Base-by-base conservation (phyloP, 1,140 invertebrate genomes). In the Drosophila triauraria region DNA sequence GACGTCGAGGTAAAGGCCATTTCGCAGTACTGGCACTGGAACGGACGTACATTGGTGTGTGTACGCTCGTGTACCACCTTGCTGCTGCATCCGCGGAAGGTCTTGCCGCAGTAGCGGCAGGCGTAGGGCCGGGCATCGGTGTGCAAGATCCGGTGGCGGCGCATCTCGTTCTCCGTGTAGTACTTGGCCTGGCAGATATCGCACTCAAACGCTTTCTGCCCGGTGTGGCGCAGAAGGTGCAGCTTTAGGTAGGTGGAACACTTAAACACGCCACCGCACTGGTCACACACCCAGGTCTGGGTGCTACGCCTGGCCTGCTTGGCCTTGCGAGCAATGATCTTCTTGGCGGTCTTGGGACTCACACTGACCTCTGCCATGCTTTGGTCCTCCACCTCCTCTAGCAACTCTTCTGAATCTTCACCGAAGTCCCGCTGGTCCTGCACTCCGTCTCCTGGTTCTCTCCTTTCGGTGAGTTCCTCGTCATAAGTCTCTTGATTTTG, bases 21-120 rank as follows among this genome's bases (percentile, higher is more conserved):
- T 2, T 95, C 94, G 82, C 96, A 96, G 0, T 94, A 94, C 0
- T 94, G 94, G 53, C 96, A 96, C 46, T 95, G 94, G 69, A 95
- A 96, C 0, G 96, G 96, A 0, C 95, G 92, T 79, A 96, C 96
- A 0, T 97, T 97, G 4, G 96, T 97, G 92, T 98, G 97, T 2
- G 27, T 71, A 53, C 83, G 78, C 51, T 86, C 83, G 38, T 86
- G 83, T 15, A 87, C 60, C 2, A 68, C 80, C 27, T 77, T 86
- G 63, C 75, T 82, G 30, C 83, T 86, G 25, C 61, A 82, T 3
- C 83, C 79, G 5, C 82, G 82, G 35, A 82, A 86, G 9, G 83
- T 82, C 63, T 87, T 86, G 8, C 50, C 50, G 51, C 82, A 86
- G 40, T 58, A 87, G 0, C 63, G 64, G 13, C 82, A 86, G 0